Percentiles rank a stretch among this genome's conserved stretches.
Conservation (phyloP, 2,888 invertebrate species). For the Parochlus steinenii region DNA sequence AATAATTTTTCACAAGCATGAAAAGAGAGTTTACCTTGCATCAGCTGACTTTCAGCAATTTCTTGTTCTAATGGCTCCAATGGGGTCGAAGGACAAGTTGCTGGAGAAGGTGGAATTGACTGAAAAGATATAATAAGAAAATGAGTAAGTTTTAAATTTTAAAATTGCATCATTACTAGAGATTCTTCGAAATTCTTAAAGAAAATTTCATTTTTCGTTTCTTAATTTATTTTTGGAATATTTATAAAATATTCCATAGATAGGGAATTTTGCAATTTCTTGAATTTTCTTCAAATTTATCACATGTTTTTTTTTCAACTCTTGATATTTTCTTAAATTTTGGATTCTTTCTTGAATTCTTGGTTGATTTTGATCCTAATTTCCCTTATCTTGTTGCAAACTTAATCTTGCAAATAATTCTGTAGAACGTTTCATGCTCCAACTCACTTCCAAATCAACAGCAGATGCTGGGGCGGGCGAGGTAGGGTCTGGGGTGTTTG, state of each 20-base stretch:
- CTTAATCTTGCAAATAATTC: background rate
- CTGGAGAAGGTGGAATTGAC: conserved; percentile 12
- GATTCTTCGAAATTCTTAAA: background rate
- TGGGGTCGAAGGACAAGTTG: too few relatives aligned
- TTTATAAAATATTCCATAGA: too few relatives aligned
- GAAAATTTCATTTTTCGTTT: too few relatives aligned
- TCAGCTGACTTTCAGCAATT: background rate
- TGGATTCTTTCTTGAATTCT: too few relatives aligned
- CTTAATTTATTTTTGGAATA: too few relatives aligned
- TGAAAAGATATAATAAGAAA: background rate
- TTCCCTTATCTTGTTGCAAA: too few relatives aligned
- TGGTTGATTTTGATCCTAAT: too few relatives aligned
- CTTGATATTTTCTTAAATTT: too few relatives aligned
- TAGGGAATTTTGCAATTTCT: too few relatives aligned
- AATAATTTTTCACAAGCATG: background rate
- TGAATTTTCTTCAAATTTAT: too few relatives aligned
- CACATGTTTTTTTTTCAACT: too few relatives aligned
- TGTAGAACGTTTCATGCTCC: conserved; percentile 3
- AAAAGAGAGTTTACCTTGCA: background rate
- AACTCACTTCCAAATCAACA: conserved; percentile 25
- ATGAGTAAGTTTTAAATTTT: background rate
- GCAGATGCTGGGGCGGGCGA: conserved; percentile 40
- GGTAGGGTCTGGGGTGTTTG: conserved; percentile 61
- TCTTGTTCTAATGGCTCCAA: conserved; percentile 1
- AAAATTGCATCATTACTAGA: background rate